Conservation (phyloP, 2,888 invertebrate species). For the Portevinia maculata region DNA sequence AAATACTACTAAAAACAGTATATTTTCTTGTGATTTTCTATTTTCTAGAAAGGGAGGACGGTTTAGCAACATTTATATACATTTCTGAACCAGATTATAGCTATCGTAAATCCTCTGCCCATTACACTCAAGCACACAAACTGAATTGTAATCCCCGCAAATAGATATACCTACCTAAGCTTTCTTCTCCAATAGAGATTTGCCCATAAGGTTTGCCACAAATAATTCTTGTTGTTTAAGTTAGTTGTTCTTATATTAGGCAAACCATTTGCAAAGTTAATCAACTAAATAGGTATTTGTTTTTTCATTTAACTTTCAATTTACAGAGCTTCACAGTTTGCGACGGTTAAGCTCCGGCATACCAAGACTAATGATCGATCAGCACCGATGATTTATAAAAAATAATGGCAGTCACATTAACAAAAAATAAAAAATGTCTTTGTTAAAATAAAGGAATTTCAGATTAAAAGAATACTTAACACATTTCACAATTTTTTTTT, state of each 20-base stretch:
- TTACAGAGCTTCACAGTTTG: constrained; percentile 92
- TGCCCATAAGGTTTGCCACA: constrained; percentile 64
- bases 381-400: constrained; percentile 87
- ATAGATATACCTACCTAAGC: constrained; percentile 48
- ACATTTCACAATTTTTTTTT: too few relatives aligned
- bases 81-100: constrained; percentile 76
- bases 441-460: constrained; percentile 32
- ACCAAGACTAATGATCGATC: constrained; percentile 94
- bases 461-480: background rate
- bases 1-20: constrained; percentile 38
- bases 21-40: constrained; percentile 59
- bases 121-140: constrained; percentile 56
- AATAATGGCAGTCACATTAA: constrained; percentile 14
- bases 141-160: constrained; percentile 55
- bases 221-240: constrained; percentile 26
- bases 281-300: constrained; percentile 75
- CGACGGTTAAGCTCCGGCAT: constrained; percentile 94
- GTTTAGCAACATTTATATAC: constrained; percentile 80
- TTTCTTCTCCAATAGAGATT: constrained; percentile 54
- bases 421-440: background rate
- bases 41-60: constrained; percentile 80
- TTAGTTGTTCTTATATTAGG: constrained; percentile 1
- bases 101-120: constrained; percentile 55
- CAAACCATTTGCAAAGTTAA: background rate
- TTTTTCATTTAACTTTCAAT: constrained; percentile 76